phyloP scores from a whole-genome alignment of 2,113 vertebrate species.

The Rallus limicola region DNA sequence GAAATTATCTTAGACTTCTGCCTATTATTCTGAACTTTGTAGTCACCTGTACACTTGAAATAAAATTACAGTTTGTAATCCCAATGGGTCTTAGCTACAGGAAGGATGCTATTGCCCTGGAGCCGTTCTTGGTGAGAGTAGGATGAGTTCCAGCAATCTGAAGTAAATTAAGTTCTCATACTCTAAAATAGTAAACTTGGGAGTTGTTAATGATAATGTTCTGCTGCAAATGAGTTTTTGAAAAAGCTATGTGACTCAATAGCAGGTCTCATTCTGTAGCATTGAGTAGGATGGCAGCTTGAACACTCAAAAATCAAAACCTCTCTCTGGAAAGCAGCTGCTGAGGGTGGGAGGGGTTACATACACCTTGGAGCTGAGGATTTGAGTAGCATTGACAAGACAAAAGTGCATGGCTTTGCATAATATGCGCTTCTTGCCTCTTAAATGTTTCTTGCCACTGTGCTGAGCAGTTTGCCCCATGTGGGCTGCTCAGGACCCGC shows the following conservation, averaged over 20 bases:
- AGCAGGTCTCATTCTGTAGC: neutral
- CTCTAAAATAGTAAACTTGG: neutral
- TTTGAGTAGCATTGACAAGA: neutral
- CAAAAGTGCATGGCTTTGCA: neutral
- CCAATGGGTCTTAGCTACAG: neutral
- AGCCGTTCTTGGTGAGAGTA: neutral
- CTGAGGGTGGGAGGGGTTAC: neutral
- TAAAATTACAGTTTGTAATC: neutral
- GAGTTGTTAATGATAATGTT: neutral
- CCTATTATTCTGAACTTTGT: neutral
- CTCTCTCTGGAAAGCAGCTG: neutral
- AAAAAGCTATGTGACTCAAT: neutral
- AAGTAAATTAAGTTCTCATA: neutral
- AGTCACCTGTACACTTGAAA: neutral
- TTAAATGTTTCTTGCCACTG: fast-evolving
- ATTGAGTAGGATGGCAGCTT: neutral
- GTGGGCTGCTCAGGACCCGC: fast-evolving
- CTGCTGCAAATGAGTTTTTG: neutral
- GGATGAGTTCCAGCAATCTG: neutral
- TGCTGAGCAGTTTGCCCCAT: neutral
- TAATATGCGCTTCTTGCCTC: neutral
- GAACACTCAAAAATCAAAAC: neutral
- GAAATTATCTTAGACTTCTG: neutral
- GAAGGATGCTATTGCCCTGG: neutral
- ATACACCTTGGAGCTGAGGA: neutral